Conservation (phyloP, 2,888 invertebrate species). For the Melinaea menophilus region DNA sequence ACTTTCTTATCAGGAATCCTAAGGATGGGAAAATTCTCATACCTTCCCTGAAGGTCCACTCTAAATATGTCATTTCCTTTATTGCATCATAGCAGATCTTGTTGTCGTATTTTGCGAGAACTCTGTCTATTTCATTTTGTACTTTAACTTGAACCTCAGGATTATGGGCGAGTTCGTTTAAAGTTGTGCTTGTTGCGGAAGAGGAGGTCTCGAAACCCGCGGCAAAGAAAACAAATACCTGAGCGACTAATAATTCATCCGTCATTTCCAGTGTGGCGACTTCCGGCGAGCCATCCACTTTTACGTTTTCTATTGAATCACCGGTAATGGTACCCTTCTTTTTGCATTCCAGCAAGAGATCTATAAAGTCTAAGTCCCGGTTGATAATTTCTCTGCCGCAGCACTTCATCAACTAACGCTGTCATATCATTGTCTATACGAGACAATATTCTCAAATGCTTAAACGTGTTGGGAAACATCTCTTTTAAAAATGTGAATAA, state of each 20-base stretch:
- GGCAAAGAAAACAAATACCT: slow-evolving; percentile 28
- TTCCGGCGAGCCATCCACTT: slow-evolving; percentile 45
- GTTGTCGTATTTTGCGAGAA: too few relatives aligned
- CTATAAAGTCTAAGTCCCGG: too few relatives aligned
- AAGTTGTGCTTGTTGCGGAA: slow-evolving; percentile 54
- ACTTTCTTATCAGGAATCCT: too few relatives aligned
- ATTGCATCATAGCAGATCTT: too few relatives aligned
- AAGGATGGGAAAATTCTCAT: too few relatives aligned
- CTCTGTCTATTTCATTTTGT: slow-evolving; percentile 53
- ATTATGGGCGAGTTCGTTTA: slow-evolving; percentile 59
- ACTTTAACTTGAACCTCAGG: slow-evolving; percentile 56
- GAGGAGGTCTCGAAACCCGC: slow-evolving; percentile 40
- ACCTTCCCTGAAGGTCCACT: too few relatives aligned
- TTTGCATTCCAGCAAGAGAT: slow-evolving; percentile 35
- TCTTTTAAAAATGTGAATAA: slow-evolving; percentile 37
- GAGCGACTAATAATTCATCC: slow-evolving; percentile 46
- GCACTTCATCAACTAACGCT: too few relatives aligned
- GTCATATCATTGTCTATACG: too few relatives aligned
- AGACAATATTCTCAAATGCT: too few relatives aligned
- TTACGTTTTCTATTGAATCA: slow-evolving; percentile 52
- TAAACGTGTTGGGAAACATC: slow-evolving; percentile 37
- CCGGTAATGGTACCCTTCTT: slow-evolving; percentile 49
- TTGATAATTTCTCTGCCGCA: too few relatives aligned
- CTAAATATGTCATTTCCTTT: too few relatives aligned
- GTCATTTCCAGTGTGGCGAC: slow-evolving; percentile 49